Evolutionary conservation across 2,797 vertebrate genomes (phyloP), one percentile per base, ranked within the genome.

Genomic region (Vireo griseus): DNA sequence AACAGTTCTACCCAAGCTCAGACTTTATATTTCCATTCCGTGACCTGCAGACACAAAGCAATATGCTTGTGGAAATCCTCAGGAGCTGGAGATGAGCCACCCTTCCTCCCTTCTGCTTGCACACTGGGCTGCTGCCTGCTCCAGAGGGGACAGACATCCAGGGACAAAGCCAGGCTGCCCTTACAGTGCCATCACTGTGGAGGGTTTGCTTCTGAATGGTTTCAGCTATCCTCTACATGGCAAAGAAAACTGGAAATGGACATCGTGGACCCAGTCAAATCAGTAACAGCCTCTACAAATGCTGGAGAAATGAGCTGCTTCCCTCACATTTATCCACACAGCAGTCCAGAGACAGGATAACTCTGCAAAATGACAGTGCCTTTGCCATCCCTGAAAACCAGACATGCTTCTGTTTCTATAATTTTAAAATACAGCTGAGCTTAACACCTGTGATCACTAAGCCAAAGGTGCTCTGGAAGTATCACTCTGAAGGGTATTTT

Each of bases 221-320:
- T 54, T 6, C 4, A 37, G 3, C 19, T 10, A 0, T 11, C 24
- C 45, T 37, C 7, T 1, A 4, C 8, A 2, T 4, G 3, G 13
- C 12, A 66, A 40, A 52, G 44, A 4, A 25, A 29, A 3, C 10
- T 72, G 47, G n/a, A 28, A 58, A 37, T 1, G 21, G 37, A 16
- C 55, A 26, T 5, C 22, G 6, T 5, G 31, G 44, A 55, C 20
- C 28, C 35, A 59, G 25, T 11, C 25, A 31, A 11, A 71, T 0
- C 63, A 45, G 51, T 11, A 5, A 31, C 11, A 39, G 7, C 5
- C 26, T 35, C 51, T 73, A 31, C 67, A 42, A 9, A 21, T 1
- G 10, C 20, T 25, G 29, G 6, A 16, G 37, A 48, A 44, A 33
- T 13, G 4, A 76, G 67, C 58, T 74, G n/a, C 59, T 59, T 17